phyloP scores from a whole-genome alignment of 2,113 vertebrate genomes.

The Cephalopterus ornatus region DNA sequence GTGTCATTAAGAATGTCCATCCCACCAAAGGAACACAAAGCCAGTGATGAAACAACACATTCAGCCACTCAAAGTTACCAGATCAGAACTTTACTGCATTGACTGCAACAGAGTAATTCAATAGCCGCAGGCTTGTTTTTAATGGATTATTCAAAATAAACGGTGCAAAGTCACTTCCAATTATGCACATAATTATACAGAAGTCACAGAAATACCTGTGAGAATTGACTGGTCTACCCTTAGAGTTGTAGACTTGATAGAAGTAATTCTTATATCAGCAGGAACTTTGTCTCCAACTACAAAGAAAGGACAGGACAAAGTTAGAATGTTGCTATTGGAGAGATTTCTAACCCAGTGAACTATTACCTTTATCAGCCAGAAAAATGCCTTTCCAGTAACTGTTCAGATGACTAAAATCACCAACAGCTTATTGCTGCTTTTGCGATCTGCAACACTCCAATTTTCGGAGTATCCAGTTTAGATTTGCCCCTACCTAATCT shows the following conservation, averaged over 20 bases:
- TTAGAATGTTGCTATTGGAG: background rate
- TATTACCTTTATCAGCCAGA: background rate
- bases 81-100: background rate
- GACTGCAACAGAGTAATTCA: background rate
- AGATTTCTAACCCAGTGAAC: background rate
- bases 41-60: background rate
- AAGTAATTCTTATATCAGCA: conserved; percentile 95
- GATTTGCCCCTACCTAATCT: background rate
- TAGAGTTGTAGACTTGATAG: conserved; percentile 97
- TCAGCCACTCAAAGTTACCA: background rate
- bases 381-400: background rate
- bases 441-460: background rate
- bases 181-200: background rate
- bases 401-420: background rate
- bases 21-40: background rate
- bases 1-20: background rate
- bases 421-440: background rate
- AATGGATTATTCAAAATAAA: background rate
- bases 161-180: background rate
- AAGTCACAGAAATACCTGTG: conserved; percentile 80
- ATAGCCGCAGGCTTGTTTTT: background rate
- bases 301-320: background rate
- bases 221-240: conserved; percentile 98
- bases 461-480: background rate
- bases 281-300: conserved; percentile 98